Evolutionary conservation across 2,797 vertebrate genomes (phyloP).

Genomic region (Gadopsis bispinosus): DNA sequence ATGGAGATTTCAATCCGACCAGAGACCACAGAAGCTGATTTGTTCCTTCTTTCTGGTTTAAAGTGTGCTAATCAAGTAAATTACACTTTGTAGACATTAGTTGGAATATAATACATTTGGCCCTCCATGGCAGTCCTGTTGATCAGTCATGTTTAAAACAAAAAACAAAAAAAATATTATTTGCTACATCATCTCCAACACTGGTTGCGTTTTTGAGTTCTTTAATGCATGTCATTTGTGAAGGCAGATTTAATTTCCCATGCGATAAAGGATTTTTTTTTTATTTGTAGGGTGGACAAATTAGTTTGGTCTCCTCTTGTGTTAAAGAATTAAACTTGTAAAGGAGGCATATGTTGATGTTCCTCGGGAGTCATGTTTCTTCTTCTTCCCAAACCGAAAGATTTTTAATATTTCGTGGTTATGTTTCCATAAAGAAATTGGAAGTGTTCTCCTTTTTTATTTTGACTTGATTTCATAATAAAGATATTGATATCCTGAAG

Average conservation of each 20-base stretch:
- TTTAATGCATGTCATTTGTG: slow-evolving; percentile 76
- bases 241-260: slow-evolving; percentile 61
- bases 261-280: slow-evolving; percentile 51
- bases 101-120: slow-evolving; percentile 36
- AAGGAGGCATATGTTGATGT: slow-evolving; percentile 52
- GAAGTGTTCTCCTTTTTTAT: slow-evolving; percentile 78
- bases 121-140: slow-evolving; percentile 45
- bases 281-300: slow-evolving; percentile 66
- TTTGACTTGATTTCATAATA: slow-evolving; percentile 89
- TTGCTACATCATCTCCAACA: slow-evolving; percentile 53
- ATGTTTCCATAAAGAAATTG: slow-evolving; percentile 74
- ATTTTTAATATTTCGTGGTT: slow-evolving; percentile 79
- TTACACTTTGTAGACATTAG: slow-evolving; percentile 39
- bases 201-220: slow-evolving; percentile 58
- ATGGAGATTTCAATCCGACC: slow-evolving; percentile 48
- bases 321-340: slow-evolving; percentile 67
- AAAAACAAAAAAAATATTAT: slow-evolving; percentile 22
- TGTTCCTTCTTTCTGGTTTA: slow-evolving; percentile 41
- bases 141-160: slow-evolving; percentile 42
- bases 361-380: slow-evolving; percentile 56
- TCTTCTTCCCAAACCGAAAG: slow-evolving; percentile 61
- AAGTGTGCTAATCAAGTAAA: slow-evolving; percentile 49
- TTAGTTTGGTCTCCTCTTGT: slow-evolving; percentile 74
- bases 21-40: slow-evolving; percentile 35
- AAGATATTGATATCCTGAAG: slow-evolving; percentile 81